Evolutionary conservation across 2,797 vertebrate species (phyloP).

Genomic region (Neoniphon sammara): DNA sequence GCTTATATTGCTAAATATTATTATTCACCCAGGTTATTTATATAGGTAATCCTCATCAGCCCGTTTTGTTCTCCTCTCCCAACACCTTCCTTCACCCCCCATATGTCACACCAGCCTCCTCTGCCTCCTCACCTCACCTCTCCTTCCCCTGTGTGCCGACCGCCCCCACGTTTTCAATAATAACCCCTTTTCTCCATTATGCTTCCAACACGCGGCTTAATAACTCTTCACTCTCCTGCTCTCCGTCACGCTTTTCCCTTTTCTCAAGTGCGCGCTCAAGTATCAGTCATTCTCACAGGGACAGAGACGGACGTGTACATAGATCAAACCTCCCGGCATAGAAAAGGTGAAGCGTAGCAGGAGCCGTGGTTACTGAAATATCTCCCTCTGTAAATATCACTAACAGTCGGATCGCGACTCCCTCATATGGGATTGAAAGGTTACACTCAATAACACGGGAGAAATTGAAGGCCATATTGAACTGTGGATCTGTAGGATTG

Average conservation of each 20-base stretch:
- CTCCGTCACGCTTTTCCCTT: background rate
- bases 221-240: conserved; percentile 10
- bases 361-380: conserved; percentile 18
- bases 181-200: background rate
- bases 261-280: background rate
- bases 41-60: too few relatives aligned
- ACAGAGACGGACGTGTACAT: background rate
- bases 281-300: background rate
- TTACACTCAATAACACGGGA: background rate
- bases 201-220: background rate
- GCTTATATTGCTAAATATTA: too few relatives aligned
- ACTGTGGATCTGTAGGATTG: conserved; percentile 9
- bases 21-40: too few relatives aligned
- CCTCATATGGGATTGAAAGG: conserved; percentile 37
- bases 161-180: conserved; percentile 3
- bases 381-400: conserved; percentile 51
- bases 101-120: background rate
- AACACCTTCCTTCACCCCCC: background rate
- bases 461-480: conserved; percentile 36
- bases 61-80: background rate
- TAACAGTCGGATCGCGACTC: conserved; percentile 15
- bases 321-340: background rate
- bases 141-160: background rate
- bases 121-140: background rate
- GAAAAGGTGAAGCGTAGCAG: conserved; percentile 30